Evolutionary conservation across 2,888 invertebrate genomes (phyloP).

Genomic region (Merodon equestris): DNA sequence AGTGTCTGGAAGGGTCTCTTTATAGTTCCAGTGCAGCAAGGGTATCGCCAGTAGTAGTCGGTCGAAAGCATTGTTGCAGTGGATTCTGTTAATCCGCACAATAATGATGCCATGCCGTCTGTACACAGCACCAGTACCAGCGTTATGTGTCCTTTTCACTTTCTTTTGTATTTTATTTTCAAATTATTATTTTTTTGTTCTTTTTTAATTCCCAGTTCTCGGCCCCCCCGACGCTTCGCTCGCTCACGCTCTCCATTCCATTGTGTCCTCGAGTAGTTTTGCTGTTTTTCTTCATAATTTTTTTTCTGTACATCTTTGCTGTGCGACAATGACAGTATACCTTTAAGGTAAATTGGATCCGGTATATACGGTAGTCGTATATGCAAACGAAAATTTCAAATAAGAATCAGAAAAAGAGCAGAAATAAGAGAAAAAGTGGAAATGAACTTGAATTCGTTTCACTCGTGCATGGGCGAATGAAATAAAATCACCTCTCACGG

Average conservation of each 20-base stretch:
- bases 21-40: conserved; percentile 34
- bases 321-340: conserved; percentile 54
- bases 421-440: no score
- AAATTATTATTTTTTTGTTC: no score
- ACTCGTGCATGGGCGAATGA: conserved; percentile 28
- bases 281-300: conserved; percentile 21
- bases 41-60: not conserved
- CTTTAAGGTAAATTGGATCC: conserved; percentile 65
- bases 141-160: conserved; percentile 52
- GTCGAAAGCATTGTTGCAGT: conserved; percentile 48
- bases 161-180: conserved; percentile 57
- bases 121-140: no score
- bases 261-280: conserved; percentile 63
- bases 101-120: conserved; percentile 55
- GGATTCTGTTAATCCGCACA: conserved; percentile 62
- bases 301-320: conserved; percentile 41
- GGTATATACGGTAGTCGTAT: conserved; percentile 37
- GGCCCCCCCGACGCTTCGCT: no score
- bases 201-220: no score
- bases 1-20: conserved; percentile 57
- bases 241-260: conserved; percentile 24
- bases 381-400: conserved; percentile 22
- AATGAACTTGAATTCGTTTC: conserved; percentile 62
- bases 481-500: conserved; percentile 9
- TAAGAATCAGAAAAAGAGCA: not conserved